Conservation (phyloP, 2,888 invertebrate genomes). For the Drosophila phalerata region DNA sequence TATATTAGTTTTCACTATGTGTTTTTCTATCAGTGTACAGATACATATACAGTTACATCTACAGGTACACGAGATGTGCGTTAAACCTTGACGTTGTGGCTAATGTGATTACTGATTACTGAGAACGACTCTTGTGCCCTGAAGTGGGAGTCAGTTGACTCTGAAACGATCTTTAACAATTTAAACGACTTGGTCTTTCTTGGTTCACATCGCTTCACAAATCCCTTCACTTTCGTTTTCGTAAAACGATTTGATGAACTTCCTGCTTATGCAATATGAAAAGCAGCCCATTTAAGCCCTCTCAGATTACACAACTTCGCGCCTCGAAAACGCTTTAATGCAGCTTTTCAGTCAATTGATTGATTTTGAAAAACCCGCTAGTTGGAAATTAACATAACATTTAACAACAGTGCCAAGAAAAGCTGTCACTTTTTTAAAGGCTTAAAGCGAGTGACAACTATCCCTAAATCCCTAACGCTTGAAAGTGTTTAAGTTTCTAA, state of each 20-base stretch:
- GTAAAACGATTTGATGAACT: conserved; percentile 13
- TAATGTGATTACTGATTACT: conserved; percentile 42
- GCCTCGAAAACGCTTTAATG: conserved; percentile 44
- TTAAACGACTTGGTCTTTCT: not conserved
- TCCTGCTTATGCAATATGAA: conserved; percentile 47
- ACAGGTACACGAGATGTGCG: conserved; percentile 4
- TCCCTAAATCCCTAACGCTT: conserved; percentile 51
- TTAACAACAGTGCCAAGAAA: conserved; percentile 37
- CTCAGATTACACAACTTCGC: conserved; percentile 73
- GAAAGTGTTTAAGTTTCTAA: conserved; percentile 45
- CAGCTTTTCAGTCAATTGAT: conserved; percentile 62
- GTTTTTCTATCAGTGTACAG: not conserved
- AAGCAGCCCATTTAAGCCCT: conserved; percentile 31
- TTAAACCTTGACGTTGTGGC: conserved; percentile 17
- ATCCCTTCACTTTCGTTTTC: conserved; percentile 21
- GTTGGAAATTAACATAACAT: conserved; percentile 60
- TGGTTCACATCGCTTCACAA: not conserved
- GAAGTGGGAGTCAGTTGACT: not conserved
- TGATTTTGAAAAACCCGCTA: conserved; percentile 57
- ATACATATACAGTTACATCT: not conserved
- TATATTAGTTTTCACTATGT: too few species aligned
- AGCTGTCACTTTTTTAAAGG: conserved; percentile 36
- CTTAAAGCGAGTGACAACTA: conserved; percentile 27
- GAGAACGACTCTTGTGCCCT: not conserved
- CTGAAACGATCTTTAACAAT: conserved; percentile 4